A percentile compares a stretch with the other conserved stretches of the same genome.
phyloP scores from a whole-genome alignment of 1,140 invertebrate genomes.

The Aphaenogaster rudis region DNA sequence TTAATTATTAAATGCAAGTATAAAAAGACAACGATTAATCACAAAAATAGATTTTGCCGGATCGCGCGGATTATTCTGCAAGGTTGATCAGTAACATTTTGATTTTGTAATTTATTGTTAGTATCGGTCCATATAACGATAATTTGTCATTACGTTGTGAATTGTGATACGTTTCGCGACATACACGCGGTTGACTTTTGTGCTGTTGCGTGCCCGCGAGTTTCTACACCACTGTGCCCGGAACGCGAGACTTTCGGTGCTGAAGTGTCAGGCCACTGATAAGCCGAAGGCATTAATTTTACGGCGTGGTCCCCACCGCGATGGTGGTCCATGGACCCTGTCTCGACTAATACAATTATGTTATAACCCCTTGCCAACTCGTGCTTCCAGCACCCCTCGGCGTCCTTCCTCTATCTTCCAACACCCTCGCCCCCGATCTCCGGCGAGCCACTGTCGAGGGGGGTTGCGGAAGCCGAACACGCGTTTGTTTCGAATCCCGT shows the following conservation, averaged over 20 bases:
- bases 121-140: not conserved
- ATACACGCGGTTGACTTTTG: slow-evolving; percentile 14
- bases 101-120: not conserved
- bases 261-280: slow-evolving; percentile 85
- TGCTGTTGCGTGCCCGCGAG: slow-evolving; percentile 31
- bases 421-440: slow-evolving; percentile 54
- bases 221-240: slow-evolving; percentile 75
- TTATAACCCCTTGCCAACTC: slow-evolving; percentile 85
- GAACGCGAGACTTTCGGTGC: slow-evolving; percentile 81
- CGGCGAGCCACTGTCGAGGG: slow-evolving; percentile 40
- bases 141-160: slow-evolving; percentile 23
- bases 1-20: not conserved
- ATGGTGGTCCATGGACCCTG: slow-evolving; percentile 76
- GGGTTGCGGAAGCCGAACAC: slow-evolving; percentile 74
- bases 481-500: slow-evolving; percentile 77
- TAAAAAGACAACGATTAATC: not conserved
- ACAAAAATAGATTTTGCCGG: not conserved
- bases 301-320: slow-evolving; percentile 78
- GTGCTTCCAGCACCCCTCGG: slow-evolving; percentile 58
- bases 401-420: slow-evolving; percentile 22
- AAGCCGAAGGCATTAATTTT: slow-evolving; percentile 86
- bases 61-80: not conserved
- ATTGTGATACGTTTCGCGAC: not conserved
- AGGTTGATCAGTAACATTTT: not conserved
- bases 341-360: slow-evolving; percentile 86